Evolutionary conservation across 1,140 invertebrate species (phyloP).

Genomic region (Eumeta japonica): DNA sequence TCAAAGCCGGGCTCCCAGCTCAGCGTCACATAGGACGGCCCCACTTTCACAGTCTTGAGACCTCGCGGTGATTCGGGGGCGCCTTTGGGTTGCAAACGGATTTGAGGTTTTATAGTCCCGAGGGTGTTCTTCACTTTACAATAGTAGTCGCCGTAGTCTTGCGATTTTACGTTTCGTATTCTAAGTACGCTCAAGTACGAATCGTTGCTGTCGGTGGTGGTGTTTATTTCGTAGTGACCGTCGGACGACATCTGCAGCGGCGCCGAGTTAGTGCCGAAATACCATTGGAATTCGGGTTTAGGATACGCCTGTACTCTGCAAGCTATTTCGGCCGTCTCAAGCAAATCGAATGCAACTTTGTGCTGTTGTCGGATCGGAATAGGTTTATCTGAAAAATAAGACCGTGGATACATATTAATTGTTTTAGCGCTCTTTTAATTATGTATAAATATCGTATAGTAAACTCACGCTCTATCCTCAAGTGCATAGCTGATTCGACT

Average conservation of each 20-base stretch:
- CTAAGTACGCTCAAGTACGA: constrained; percentile 78
- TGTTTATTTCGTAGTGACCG: constrained; percentile 81
- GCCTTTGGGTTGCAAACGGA: constrained; percentile 79
- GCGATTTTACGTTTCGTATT: constrained; percentile 72
- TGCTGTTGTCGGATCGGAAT: constrained; percentile 81
- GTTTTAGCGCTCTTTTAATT: not conserved
- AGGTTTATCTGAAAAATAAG: constrained; percentile 69
- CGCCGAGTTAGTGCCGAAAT: constrained; percentile 70
- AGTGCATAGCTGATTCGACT: constrained; percentile 82
- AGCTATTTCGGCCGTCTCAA: constrained; percentile 79
- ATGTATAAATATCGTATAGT: constrained; percentile 2
- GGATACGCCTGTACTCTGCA: constrained; percentile 91
- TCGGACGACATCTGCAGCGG: constrained; percentile 76
- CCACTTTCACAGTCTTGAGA: constrained; percentile 67
- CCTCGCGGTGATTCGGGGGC: constrained; percentile 78
- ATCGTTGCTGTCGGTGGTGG: constrained; percentile 78
- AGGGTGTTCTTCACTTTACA: constrained; percentile 79
- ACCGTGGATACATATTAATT: constrained; percentile 1
- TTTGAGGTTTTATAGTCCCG: constrained; percentile 73
- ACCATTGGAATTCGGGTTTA: constrained; percentile 90
- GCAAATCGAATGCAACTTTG: constrained; percentile 84
- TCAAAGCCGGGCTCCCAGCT: constrained; percentile 87
- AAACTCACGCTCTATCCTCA: constrained; percentile 84
- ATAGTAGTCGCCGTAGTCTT: constrained; percentile 87
- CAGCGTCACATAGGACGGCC: constrained; percentile 74